phyloP scores from a whole-genome alignment of 2,113 vertebrate genomes.

The Gymnobelideus leadbeateri region DNA sequence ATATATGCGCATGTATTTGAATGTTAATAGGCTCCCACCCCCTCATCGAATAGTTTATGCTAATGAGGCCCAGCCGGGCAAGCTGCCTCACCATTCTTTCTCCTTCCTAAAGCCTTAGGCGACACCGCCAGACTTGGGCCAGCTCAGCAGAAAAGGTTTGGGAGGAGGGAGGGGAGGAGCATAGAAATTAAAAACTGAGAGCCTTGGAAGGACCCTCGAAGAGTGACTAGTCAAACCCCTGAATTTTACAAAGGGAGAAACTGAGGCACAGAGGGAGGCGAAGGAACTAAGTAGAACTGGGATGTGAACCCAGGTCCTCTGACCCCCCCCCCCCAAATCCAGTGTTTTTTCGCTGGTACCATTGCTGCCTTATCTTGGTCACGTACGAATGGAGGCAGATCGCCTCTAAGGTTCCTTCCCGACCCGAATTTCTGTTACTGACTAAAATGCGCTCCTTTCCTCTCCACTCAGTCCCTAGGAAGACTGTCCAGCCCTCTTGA shows the following conservation, averaged over 20 bases:
- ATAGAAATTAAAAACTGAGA: not conserved
- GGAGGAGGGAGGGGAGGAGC: too few species aligned
- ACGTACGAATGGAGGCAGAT: too few species aligned
- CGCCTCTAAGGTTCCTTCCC: too few species aligned
- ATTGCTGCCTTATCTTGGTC: not conserved
- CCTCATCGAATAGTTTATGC: constrained; percentile 73
- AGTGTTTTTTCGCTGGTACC: not conserved
- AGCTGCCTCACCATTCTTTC: not conserved
- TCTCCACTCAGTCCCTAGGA: not conserved
- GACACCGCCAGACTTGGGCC: not conserved
- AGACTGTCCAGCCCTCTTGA: too few species aligned
- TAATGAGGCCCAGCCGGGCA: constrained; percentile 1
- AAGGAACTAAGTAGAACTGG: not conserved
- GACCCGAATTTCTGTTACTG: not conserved
- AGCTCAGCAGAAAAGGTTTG: not conserved
- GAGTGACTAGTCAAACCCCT: not conserved
- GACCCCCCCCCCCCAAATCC: not conserved
- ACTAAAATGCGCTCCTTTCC: not conserved
- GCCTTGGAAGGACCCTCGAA: not conserved
- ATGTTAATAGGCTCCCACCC: constrained; percentile 32
- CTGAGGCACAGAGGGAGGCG: not conserved
- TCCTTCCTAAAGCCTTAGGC: not conserved
- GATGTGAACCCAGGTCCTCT: not conserved
- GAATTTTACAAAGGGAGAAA: not conserved
- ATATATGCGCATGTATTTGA: constrained; percentile 84